Evolutionary conservation across 1,140 invertebrate genomes (phyloP).

Genomic region (Drosophila tsacasi): DNA sequence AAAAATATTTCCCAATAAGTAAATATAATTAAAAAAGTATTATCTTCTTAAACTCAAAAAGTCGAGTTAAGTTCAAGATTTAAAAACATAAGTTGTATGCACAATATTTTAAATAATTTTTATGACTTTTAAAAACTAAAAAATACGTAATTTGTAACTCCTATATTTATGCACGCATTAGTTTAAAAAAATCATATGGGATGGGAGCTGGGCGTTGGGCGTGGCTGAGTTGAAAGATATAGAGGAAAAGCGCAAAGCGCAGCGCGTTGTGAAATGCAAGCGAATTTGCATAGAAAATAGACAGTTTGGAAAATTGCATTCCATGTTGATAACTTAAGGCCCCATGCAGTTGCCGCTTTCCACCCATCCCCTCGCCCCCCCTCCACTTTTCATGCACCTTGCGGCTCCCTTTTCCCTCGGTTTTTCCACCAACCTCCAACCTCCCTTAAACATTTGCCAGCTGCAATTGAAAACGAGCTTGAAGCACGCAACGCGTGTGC

Average conservation of each 20-base stretch:
- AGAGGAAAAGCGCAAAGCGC: conserved; percentile 28
- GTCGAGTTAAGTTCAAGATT: background rate
- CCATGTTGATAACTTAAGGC: conserved; percentile 82
- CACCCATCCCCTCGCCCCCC: background rate
- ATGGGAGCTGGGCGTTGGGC: conserved; percentile 4
- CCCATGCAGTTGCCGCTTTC: conserved; percentile 47
- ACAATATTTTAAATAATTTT: background rate
- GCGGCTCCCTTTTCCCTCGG: background rate
- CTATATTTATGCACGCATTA: background rate
- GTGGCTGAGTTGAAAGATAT: conserved; percentile 14
- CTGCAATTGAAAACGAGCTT: conserved; percentile 70
- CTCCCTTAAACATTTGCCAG: conserved; percentile 46
- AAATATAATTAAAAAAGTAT: background rate
- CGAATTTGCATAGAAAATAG: conserved; percentile 82
- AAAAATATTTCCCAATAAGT: background rate
- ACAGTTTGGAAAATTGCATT: conserved; percentile 83
- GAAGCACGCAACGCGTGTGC: conserved; percentile 73
- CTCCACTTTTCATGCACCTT: conserved; percentile 25
- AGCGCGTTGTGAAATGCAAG: conserved; percentile 69
- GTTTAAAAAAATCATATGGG: background rate
- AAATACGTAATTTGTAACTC: background rate
- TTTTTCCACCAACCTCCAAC: background rate
- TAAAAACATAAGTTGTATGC: background rate
- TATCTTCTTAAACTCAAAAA: background rate
- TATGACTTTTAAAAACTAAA: background rate